Evolutionary conservation across 2,113 vertebrate species (phyloP).

Genomic region (Syrrhaptes paradoxus): DNA sequence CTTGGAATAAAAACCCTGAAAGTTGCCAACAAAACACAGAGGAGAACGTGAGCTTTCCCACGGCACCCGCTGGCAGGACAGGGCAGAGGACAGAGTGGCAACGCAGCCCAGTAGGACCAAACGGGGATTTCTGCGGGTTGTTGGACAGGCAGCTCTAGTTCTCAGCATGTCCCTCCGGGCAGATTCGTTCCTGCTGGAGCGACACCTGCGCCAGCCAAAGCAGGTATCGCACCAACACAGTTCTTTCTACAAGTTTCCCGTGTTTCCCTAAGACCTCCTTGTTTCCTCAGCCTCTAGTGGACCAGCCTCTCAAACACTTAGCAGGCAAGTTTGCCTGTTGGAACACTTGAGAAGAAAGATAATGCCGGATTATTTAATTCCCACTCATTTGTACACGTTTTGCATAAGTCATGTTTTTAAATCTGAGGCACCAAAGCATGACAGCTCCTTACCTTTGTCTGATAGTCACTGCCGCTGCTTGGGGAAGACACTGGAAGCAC

Average conservation of each 20-base stretch:
- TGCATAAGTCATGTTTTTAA: fast-evolving
- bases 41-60: neutral
- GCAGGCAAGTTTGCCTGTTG: neutral
- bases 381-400: neutral
- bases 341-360: neutral
- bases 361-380: neutral
- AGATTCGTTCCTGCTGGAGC: neutral
- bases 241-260: neutral
- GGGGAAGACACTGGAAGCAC: constrained; percentile 67
- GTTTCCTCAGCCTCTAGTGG: neutral
- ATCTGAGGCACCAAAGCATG: neutral
- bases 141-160: neutral
- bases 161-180: neutral
- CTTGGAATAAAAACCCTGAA: neutral
- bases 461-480: constrained; percentile 40
- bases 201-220: fast-evolving
- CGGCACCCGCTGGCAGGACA: neutral
- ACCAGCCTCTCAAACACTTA: neutral
- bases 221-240: neutral
- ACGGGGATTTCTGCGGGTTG: neutral
- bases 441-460: constrained; percentile 52
- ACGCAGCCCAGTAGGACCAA: too few relatives aligned
- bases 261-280: neutral
- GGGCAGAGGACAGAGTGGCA: neutral
- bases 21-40: neutral